Evolutionary conservation across 2,888 invertebrate species (phyloP).

Genomic region (Troides helena): DNA sequence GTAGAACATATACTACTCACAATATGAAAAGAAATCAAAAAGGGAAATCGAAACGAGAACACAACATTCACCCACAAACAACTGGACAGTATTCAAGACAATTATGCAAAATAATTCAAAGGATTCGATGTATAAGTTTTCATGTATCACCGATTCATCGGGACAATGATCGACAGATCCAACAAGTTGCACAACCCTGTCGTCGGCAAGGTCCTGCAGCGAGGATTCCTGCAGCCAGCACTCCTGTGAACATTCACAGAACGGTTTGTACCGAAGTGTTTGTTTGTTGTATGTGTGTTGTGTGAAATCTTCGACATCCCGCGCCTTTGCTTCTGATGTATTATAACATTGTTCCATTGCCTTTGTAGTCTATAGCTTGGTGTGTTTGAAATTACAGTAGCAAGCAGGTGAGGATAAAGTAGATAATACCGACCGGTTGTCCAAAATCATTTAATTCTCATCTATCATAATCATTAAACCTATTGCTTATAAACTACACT

Average conservation of each 20-base stretch:
- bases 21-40: background rate
- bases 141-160: conserved; percentile 35
- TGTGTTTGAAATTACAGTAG: too few relatives aligned
- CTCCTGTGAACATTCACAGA: conserved; percentile 61
- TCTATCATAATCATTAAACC: too few relatives aligned
- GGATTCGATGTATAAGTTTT: background rate
- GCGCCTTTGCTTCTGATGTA: background rate
- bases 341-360: background rate
- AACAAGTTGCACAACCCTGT: conserved; percentile 43
- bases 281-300: background rate
- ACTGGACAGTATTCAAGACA: background rate
- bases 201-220: conserved; percentile 52
- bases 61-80: background rate
- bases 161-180: conserved; percentile 59
- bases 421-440: too few relatives aligned
- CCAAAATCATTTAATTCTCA: too few relatives aligned
- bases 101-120: background rate
- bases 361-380: too few relatives aligned
- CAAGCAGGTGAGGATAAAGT: too few relatives aligned
- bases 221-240: conserved; percentile 68
- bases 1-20: too few relatives aligned
- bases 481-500: too few relatives aligned
- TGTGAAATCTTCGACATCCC: background rate
- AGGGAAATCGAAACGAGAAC: background rate
- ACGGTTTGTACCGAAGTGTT: conserved; percentile 57